Conservation (phyloP, 2,797 vertebrate species). For the Cossypha niveicapilla region DNA sequence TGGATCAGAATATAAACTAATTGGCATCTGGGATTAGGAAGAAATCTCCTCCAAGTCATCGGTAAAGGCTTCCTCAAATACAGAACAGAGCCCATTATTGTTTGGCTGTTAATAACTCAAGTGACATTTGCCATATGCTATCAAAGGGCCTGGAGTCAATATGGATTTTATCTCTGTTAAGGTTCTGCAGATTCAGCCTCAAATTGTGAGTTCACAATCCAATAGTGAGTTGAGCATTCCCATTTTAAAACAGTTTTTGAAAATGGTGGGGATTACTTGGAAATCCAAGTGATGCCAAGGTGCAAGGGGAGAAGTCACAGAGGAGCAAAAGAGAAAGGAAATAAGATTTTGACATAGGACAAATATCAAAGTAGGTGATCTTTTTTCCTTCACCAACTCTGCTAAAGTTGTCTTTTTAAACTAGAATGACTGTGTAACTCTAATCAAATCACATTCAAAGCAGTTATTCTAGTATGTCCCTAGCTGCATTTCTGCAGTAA, state of each 20-base stretch:
- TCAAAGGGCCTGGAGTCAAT: conserved; percentile 32
- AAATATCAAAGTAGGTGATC: conserved; percentile 15
- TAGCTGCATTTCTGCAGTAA: conserved; percentile 12
- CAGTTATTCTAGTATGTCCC: conserved; percentile 1
- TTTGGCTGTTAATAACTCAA: conserved; percentile 57
- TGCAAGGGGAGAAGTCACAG: not conserved
- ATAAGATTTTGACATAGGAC: not conserved
- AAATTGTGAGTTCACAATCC: conserved; percentile 28
- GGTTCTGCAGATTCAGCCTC: conserved; percentile 1
- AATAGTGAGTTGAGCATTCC: not conserved
- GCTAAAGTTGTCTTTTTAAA: conserved; percentile 37
- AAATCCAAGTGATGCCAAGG: not conserved
- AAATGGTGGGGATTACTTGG: not conserved
- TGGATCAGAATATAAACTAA: conserved; percentile 54
- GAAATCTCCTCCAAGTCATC: conserved; percentile 49
- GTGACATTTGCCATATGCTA: conserved; percentile 52
- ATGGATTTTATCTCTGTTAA: conserved; percentile 30
- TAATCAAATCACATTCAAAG: conserved; percentile 41
- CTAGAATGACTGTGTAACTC: conserved; percentile 3
- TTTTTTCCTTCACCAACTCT: not conserved
- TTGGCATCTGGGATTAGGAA: conserved; percentile 35
- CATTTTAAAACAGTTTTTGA: conserved; percentile 7
- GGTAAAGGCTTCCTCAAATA: conserved; percentile 53
- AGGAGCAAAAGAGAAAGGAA: not conserved
- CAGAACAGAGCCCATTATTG: conserved; percentile 4